Evolutionary conservation across 2,888 invertebrate species (phyloP).

Genomic region (Tridacna crocea): DNA sequence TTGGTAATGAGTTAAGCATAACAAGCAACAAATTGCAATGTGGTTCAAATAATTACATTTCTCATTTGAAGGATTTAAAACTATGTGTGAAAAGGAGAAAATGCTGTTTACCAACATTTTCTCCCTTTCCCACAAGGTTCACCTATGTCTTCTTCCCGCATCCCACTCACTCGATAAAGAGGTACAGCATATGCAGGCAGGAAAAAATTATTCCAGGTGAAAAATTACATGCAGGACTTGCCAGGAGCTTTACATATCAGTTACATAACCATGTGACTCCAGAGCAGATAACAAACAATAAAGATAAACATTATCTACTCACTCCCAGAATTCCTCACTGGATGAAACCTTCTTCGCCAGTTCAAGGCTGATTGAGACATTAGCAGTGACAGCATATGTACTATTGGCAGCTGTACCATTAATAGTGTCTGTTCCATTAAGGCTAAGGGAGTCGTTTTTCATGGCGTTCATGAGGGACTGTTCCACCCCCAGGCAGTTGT

Average conservation of each 20-base stretch:
- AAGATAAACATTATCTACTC: constrained; percentile 51
- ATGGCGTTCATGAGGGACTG: constrained; percentile 26
- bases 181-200: background rate
- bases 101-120: background rate
- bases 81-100: background rate
- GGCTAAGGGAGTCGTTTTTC: constrained; percentile 1
- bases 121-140: background rate
- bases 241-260: too few relatives aligned
- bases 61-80: too few relatives aligned
- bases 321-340: constrained; percentile 81
- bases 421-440: constrained; percentile 12
- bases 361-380: background rate
- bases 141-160: too few relatives aligned
- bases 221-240: too few relatives aligned
- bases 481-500: constrained; percentile 62
- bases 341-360: constrained; percentile 10
- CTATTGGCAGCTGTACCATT: constrained; percentile 23
- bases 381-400: constrained; percentile 18
- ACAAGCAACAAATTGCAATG: too few relatives aligned
- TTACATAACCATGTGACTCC: too few relatives aligned
- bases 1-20: too few relatives aligned
- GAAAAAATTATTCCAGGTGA: too few relatives aligned
- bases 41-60: too few relatives aligned
- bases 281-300: too few relatives aligned
- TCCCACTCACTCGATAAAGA: too few relatives aligned